phyloP scores from a whole-genome alignment of 2,797 vertebrate genomes.

The Lepidocolaptes lacrymiger region DNA sequence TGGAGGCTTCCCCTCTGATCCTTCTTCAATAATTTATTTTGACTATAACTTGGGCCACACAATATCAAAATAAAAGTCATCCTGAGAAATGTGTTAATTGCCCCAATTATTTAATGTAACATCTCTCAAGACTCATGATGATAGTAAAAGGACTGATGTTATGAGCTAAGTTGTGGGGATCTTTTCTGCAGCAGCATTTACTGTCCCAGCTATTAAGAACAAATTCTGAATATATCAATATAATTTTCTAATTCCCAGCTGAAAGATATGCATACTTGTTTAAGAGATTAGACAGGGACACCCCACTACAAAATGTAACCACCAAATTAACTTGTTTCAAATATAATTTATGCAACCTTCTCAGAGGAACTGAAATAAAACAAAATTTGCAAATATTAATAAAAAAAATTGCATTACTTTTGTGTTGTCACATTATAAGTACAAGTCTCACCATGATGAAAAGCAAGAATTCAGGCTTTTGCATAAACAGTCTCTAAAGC shows the following conservation, averaged over 20 bases:
- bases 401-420: background rate
- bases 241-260: background rate
- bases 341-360: background rate
- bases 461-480: background rate
- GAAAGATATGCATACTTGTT: background rate
- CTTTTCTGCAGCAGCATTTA: background rate
- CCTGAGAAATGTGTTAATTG: background rate
- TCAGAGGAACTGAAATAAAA: background rate
- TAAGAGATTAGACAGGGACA: background rate
- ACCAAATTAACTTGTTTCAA: background rate
- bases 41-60: background rate
- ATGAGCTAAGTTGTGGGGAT: background rate
- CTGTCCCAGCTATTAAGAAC: background rate
- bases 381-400: background rate
- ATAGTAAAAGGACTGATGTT: background rate
- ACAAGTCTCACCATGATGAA: background rate
- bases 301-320: background rate
- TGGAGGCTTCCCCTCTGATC: background rate
- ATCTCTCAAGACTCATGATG: background rate
- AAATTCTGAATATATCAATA: background rate
- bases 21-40: background rate
- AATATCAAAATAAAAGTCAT: background rate
- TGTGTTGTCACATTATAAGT: background rate
- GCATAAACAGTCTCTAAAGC: background rate
- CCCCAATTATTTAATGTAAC: background rate